Evolutionary conservation across 2,113 vertebrate species (phyloP).

Genomic region (Drymodes brunneopygia): DNA sequence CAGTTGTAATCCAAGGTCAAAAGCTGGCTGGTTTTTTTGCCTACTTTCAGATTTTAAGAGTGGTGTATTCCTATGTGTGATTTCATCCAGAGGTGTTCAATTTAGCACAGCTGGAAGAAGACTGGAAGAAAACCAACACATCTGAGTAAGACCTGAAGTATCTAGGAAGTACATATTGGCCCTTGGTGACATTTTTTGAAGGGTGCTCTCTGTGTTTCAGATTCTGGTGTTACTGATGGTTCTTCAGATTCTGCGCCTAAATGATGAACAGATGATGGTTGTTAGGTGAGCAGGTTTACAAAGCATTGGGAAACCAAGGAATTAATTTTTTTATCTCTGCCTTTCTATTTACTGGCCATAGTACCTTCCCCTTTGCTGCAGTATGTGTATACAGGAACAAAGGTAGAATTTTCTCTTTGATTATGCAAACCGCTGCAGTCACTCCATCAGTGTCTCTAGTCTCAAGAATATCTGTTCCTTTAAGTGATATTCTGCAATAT

Average conservation of each 20-base stretch:
- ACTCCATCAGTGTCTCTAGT: background rate
- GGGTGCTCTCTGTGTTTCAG: background rate
- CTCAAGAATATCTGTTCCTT: background rate
- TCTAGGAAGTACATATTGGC: background rate
- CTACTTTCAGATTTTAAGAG: background rate
- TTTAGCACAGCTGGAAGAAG: background rate
- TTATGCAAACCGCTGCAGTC: background rate
- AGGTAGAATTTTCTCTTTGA: background rate
- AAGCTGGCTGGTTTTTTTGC: background rate
- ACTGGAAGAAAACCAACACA: background rate
- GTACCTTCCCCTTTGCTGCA: background rate
- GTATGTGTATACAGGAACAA: background rate
- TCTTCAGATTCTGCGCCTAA: background rate
- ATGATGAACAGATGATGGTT: background rate
- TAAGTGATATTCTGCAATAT: background rate
- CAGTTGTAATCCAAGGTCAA: background rate
- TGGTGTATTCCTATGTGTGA: background rate
- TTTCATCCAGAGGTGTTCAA: background rate
- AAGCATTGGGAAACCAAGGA: accelerated
- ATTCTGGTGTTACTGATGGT: background rate
- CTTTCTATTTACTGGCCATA: background rate
- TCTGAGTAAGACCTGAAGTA: background rate
- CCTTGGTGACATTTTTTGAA: background rate
- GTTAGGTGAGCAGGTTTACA: background rate
- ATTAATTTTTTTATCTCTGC: background rate